Evolutionary conservation across 1,140 invertebrate species (phyloP).

Genomic region (Dinoponera quadriceps): DNA sequence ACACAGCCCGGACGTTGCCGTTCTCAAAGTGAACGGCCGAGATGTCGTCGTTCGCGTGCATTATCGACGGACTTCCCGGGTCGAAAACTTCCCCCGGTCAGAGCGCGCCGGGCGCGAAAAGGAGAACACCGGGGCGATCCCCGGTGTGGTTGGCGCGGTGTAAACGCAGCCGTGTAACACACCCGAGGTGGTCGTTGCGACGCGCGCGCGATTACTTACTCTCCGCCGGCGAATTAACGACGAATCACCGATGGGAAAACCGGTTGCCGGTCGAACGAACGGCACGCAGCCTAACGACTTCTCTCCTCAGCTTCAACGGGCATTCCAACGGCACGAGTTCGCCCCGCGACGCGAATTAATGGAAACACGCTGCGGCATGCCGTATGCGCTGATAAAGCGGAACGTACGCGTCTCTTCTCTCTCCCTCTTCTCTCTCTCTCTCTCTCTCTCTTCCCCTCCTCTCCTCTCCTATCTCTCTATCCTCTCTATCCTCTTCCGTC

Average conservation of each 20-base stretch:
- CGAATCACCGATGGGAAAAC: constrained; percentile 82
- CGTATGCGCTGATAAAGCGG: constrained; percentile 81
- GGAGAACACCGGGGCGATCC: constrained; percentile 47
- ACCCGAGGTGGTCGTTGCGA: constrained; percentile 78
- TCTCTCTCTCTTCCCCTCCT: constrained; percentile 59
- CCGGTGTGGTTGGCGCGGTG: constrained; percentile 61
- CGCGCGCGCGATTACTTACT: constrained; percentile 80
- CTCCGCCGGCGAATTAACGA: constrained; percentile 81
- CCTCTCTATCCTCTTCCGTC: constrained; percentile 59
- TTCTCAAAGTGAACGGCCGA: no score
- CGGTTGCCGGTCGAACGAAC: constrained; percentile 79
- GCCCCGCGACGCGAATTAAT: constrained; percentile 83
- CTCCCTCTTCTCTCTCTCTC: constrained; percentile 72
- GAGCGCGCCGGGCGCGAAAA: neutral
- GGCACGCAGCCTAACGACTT: constrained; percentile 81
- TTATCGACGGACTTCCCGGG: neutral
- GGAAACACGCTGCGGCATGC: constrained; percentile 81
- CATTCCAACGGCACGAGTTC: constrained; percentile 82
- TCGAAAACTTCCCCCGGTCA: constrained; percentile 8
- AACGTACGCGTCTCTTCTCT: constrained; percentile 68
- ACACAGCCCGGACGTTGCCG: no score
- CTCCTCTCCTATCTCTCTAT: constrained; percentile 73
- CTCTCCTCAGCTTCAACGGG: constrained; percentile 78
- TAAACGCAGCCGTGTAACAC: constrained; percentile 71
- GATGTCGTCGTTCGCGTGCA: constrained; percentile 28